Conservation (phyloP, 1,140 invertebrate species). For the Caenorhabditis latens region DNA sequence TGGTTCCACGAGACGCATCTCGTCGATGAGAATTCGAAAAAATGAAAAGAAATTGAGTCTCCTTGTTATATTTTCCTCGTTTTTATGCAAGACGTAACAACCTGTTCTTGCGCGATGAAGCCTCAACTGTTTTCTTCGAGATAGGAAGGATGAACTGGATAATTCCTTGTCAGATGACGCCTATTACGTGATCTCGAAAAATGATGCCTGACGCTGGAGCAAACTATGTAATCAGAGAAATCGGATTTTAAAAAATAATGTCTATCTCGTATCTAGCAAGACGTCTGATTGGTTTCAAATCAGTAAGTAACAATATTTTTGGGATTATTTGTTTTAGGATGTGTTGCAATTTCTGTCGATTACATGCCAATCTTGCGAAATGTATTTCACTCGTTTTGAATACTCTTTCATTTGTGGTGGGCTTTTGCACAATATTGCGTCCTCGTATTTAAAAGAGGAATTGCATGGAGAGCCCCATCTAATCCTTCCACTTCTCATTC, state of each 20-base stretch:
- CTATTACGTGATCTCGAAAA: slow-evolving; percentile 19
- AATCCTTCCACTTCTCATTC: neutral
- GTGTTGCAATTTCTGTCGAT: neutral
- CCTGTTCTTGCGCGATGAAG: slow-evolving; percentile 32
- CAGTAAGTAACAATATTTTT: neutral
- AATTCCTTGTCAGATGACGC: slow-evolving; percentile 19
- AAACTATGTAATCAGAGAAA: neutral
- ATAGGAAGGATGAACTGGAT: slow-evolving; percentile 29
- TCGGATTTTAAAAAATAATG: neutral
- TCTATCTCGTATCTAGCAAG: too few relatives aligned
- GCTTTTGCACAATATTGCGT: slow-evolving; percentile 21
- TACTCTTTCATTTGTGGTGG: neutral
- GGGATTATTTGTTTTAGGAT: too few relatives aligned
- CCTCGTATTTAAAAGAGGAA: neutral
- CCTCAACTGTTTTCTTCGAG: slow-evolving; percentile 45
- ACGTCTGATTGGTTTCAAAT: neutral
- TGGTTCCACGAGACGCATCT: slow-evolving; percentile 28
- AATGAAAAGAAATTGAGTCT: slow-evolving; percentile 1
- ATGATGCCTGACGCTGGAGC: neutral
- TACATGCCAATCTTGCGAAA: neutral
- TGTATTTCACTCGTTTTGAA: neutral
- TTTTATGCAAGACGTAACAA: slow-evolving; percentile 50
- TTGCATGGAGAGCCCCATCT: neutral
- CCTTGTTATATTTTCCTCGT: neutral
- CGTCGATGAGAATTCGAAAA: neutral